Conservation (phyloP, 2,113 vertebrate species). For the Ochotona curzoniae region DNA sequence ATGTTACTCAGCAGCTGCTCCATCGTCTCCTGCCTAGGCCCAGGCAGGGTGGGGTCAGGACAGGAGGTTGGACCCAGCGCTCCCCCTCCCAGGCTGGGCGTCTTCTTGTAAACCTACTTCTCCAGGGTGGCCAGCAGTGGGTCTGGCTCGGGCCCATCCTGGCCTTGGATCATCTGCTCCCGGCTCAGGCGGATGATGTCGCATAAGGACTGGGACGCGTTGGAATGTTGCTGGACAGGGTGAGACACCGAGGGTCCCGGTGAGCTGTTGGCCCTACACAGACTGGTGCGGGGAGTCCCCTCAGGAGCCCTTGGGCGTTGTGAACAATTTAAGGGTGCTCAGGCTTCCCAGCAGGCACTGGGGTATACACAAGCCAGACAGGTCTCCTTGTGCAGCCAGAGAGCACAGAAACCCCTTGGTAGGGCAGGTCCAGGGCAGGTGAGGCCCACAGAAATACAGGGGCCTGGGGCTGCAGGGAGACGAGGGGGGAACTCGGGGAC, state of each 20-base stretch:
- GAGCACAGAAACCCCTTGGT: no score
- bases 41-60: neutral
- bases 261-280: no score
- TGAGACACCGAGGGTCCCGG: no score
- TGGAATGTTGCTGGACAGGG: conserved; percentile 86
- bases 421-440: no score
- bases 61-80: neutral
- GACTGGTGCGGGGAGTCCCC: neutral
- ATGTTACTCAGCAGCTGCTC: conserved; percentile 87
- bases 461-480: no score
- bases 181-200: conserved; percentile 87
- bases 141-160: conserved; percentile 84
- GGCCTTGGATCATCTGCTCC: conserved; percentile 85
- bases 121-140: conserved; percentile 85
- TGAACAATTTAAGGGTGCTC: no score
- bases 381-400: no score
- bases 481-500: no score
- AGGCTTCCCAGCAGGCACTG: no score
- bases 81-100: neutral
- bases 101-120: conserved; percentile 77
- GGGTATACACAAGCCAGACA: no score
- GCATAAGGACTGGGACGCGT: conserved; percentile 86
- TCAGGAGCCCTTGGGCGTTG: no score
- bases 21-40: conserved; percentile 84
- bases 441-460: no score